Base-by-base conservation (phyloP, 2,797 vertebrate species). In the Sebastes itinus region DNA sequence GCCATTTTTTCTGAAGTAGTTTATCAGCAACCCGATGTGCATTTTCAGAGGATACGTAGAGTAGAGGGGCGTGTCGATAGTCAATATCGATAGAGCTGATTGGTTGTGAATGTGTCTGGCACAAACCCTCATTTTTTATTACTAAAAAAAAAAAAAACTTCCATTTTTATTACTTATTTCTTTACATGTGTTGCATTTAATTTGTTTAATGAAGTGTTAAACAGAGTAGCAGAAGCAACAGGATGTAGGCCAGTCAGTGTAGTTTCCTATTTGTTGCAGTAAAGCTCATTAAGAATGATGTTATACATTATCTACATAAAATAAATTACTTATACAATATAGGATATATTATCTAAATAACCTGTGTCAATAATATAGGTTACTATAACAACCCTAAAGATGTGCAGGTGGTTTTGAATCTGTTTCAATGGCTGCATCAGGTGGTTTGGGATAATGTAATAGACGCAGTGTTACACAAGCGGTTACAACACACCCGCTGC, bases 401-500 rank as follows among this genome's bases (percentile, higher is more conserved):
- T 3, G 16, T n/a, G 33, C 0, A 10, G 25, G 4, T 10, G 58
- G 32, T 46, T 38, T 62, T 63, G 46, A 58, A 18, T 42, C 2
- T 4, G 35, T 14, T 5, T 22, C 0, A 0, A 1, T 52, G 22
- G n/a, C 18, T 74, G 11, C 23, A 32, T 78, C 65, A 4, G 16
- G 7, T 14, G 20, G 12, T 49, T 46, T 23, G 11, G 5, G 22
- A 46, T 67, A 38, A 58, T 27, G 46, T 68, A 72, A 75, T 60
- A 65, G 63, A 28, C 75, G 84, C 81, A 82, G 80, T 64, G 72
- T 83, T 78, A 68, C 32, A 74, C 75, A 78, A 66, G 70, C 30
- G 22, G n/a, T 27, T 13, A 70, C 73, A 42, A 56, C 42, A 23
- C 4, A 28, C 33, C 68, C 72, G 60, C 14, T 61, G 12, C 38